phyloP scores from a whole-genome alignment of 1,140 invertebrate genomes.

The Arctopsyche grandis region DNA sequence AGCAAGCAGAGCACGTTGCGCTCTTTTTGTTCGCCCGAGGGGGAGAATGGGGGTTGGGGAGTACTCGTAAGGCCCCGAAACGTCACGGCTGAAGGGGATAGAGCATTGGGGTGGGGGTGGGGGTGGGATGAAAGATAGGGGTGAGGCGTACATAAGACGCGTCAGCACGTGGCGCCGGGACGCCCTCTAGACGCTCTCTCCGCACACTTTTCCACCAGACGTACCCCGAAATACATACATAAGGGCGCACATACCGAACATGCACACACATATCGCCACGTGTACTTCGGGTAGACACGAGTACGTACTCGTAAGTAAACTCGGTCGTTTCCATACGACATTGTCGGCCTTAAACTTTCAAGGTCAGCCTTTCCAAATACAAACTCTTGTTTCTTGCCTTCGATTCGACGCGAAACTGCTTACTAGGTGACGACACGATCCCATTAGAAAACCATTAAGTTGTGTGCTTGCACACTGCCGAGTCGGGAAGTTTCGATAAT shows the following conservation, averaged over 20 bases:
- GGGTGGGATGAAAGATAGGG: neutral
- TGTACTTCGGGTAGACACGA: neutral
- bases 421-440: too few relatives aligned
- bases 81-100: neutral
- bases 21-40: constrained; percentile 23
- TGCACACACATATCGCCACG: too few relatives aligned
- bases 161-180: constrained; percentile 48
- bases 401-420: too few relatives aligned
- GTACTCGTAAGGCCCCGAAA: neutral
- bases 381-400: neutral
- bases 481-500: too few relatives aligned
- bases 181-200: constrained; percentile 50
- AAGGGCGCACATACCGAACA: neutral
- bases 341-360: constrained; percentile 23
- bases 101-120: neutral
- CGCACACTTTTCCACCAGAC: constrained; percentile 41
- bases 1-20: constrained; percentile 8
- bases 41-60: neutral
- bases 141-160: constrained; percentile 19
- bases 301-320: neutral
- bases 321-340: constrained; percentile 29
- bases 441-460: too few relatives aligned
- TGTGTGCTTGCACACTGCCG: too few relatives aligned
- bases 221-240: constrained; percentile 13
- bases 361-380: neutral